Evolutionary conservation across 2,888 invertebrate species (phyloP), one percentile per base, ranked within the genome.

Genomic region (Alcis repandata): DNA sequence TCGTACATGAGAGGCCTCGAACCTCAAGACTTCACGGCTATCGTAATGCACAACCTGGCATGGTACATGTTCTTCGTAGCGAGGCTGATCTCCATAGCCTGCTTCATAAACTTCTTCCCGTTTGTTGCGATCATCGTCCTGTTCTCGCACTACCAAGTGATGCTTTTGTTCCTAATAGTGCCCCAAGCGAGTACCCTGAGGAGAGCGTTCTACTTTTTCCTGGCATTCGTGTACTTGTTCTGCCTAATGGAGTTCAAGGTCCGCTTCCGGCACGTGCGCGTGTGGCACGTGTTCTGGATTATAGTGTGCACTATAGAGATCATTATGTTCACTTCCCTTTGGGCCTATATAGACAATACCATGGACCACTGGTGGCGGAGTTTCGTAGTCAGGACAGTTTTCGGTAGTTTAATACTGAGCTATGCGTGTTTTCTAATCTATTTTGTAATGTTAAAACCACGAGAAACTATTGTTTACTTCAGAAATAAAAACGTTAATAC

Each of bases 161-260:
- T 96, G 93, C 83, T 96, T 46, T 83, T 94, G 10, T 95, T 96
- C 70, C 86, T 97, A 56, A 94, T 95, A 70, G 95, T 96, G 67
- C 95, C 95, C 0, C 95, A 95, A 87, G 90, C 95, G 72, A 92
- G 94, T 83, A 84, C 94, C 0, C 80, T 94, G 59, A 90, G 91
- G 63, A 89, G 92, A 17, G 83, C 94, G 2, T 96, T 96, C 84
- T 96, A 95, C 78, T 79, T 96, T 67, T 95, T 97, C 81, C 94
- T 97, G 17, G 96, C 96, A 13, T 95, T 96, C 72, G 94, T 97
- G 68, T 97, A 96, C 79, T 92, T 97, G 59, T 96, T 97, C 82
- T 96, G 96, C 78, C 90, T 97, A 48, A 95, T 97, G 79, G 97
- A 97, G 87, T 97, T 97, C 77, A 96, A 96, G 82, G 94, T 97